Base-by-base conservation (phyloP, 2,888 invertebrate genomes). In the Punctoribates punctum region DNA sequence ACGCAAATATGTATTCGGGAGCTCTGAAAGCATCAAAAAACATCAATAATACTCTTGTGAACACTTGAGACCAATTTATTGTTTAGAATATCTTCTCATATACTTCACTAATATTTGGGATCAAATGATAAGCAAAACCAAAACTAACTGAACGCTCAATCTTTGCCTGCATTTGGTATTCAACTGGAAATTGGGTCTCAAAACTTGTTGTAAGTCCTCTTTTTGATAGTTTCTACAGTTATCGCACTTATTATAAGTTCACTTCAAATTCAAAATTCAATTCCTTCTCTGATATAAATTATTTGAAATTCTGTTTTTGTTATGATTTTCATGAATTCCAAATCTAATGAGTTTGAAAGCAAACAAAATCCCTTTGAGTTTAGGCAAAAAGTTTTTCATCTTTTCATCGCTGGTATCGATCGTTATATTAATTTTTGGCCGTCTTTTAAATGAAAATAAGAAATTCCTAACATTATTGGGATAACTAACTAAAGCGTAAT, bases 41-140 rank as follows among this genome's bases (percentile, higher is more conserved):
- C 38, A 67, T 38, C 67, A 34, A 67, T 67, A 67, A 38, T 67
- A 67, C 15, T 67, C 17, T 34, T 60, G 38, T 20, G n/a, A 67
- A 67, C 67, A 38, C 67, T 67, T 38, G 38, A 20, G 38, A 67
- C 67, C 38, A 38, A 67, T 67, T 67, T 67, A 67, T 67, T 67
- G 67, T 38, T 67, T 67, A 67, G 38, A 38, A 67, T 38, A 67
- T 67, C 20, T 34, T 67, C 67, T 67, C 17, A 38, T 38, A 34
- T 67, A 38, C 34, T n/a, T 6, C 29, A 38, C 15, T 67, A 65
- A 34, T 25, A 67, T 67, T 67, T 60, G 60, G 11, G 27, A n/a
- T 15, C 13, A 48, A 48, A 48, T 17, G 20, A 6, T 54, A 54
- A n/a, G 54, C 54, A n/a, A 54, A 54, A 54, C 15, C 54, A 54